Evolutionary conservation across 2,888 invertebrate genomes (phyloP).

Genomic region (Acrobeloides nanus): DNA sequence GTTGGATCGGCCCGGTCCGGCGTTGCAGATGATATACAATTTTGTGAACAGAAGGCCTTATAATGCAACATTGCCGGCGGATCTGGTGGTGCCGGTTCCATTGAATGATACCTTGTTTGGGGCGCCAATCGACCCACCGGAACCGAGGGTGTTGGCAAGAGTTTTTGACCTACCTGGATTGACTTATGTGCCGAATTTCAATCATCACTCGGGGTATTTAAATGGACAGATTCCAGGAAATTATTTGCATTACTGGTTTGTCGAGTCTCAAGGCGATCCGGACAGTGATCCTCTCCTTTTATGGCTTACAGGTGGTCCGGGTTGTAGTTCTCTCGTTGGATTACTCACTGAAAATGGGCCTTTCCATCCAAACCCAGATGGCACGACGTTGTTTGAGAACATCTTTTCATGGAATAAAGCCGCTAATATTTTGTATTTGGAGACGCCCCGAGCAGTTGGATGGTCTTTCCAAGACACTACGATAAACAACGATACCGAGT

Average conservation of each 20-base stretch:
- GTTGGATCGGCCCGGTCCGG: constrained; percentile 70
- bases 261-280: no score
- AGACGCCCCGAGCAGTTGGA: constrained; percentile 59
- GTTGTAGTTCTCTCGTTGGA: constrained; percentile 49
- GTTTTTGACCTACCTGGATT: constrained; percentile 40
- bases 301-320: constrained; percentile 57
- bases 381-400: constrained; percentile 48
- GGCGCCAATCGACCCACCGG: no score
- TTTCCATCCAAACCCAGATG: constrained; percentile 52
- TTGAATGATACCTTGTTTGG: no score
- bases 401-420: constrained; percentile 54
- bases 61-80: no score
- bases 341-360: constrained; percentile 57
- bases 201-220: constrained; percentile 56
- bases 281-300: constrained; percentile 56
- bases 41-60: no score
- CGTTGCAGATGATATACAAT: constrained; percentile 67
- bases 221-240: constrained; percentile 33
- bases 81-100: no score
- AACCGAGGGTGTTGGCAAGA: constrained; percentile 32
- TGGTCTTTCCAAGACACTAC: constrained; percentile 56
- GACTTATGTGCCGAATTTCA: constrained; percentile 50
- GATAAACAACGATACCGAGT: constrained; percentile 23
- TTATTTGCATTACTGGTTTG: constrained; percentile 57
- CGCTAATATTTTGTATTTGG: constrained; percentile 58